Evolutionary conservation across 2,888 invertebrate genomes (phyloP), one percentile per base, ranked within the genome.

Genomic region (Megaustenia siamemsis): DNA sequence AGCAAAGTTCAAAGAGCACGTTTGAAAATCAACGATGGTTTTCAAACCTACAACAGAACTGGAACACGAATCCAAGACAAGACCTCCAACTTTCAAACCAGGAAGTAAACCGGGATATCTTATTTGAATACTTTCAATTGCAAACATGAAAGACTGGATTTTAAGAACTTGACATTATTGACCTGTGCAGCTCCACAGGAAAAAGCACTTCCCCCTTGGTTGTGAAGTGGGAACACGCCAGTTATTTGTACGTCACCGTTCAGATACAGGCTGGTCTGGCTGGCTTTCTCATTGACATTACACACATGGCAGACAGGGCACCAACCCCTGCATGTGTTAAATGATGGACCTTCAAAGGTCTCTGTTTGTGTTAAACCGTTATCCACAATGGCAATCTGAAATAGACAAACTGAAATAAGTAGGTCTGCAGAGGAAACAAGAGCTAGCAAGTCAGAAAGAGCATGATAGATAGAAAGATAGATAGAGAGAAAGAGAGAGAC

Each of bases 61-160:
- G 10, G 90, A 89, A 76, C 92, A 92, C 0, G 90, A 88, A 82
- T 92, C 92, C 15, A 91, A 45, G 49, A 91, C 60, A 4, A 91
- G 63, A 0, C 88, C 89, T 0, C 92, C 92, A 0, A 91, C 68
- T 0, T 38, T 84, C 0, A 91, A 84, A 28, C 88, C 87, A 1
- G 88, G 88, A 15, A 92, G 86, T 2, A 90, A 76, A 28, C 87
- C 80, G 0, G 88, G 86, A 73, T 90, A 90, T 63, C 91, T 83
- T 0, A 24, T 28, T n/a, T 88, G 86, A 21, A 87, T 84, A 10
- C 90, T 88, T 69, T 85, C 80, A 3, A 92, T 78, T 6, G 91
- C 91, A 78, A 87, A 92, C 79, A 90, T 69, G 73, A 92, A 90
- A 0, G 91, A 90, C 24, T 90, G 90, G 10, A 88, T 18, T 86